Percentiles rank a stretch among this genome's conserved stretches.
Conservation (phyloP, 23 tunicate genomes). For the Trididemnum clinides region DNA sequence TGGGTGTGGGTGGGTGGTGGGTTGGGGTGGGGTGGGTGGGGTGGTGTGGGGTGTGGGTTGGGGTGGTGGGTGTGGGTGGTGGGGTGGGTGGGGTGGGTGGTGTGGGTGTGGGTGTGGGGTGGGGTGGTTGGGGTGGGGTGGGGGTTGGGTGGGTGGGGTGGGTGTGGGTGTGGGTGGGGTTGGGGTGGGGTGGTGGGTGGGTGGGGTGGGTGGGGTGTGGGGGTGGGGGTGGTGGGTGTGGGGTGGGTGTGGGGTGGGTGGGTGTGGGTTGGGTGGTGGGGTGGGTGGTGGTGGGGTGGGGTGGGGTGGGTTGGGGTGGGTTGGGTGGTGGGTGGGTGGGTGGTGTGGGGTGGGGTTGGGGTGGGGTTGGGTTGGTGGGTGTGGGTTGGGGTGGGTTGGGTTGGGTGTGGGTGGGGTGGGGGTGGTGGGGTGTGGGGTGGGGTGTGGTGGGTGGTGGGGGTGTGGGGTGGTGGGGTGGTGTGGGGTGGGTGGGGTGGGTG, state of each 20-base stretch:
- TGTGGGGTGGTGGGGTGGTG: slow-evolving; percentile 39
- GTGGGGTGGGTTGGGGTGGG: slow-evolving; percentile 6
- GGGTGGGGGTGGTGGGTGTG: background rate
- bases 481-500: slow-evolving; percentile 53
- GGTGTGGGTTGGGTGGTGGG: background rate
- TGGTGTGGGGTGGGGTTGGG: slow-evolving; percentile 41
- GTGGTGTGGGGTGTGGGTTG: slow-evolving; percentile 21
- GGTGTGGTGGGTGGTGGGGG: slow-evolving; percentile 34
- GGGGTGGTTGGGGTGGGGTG: background rate
- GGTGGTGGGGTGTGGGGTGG: slow-evolving; percentile 31
- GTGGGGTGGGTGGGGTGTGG: background rate
- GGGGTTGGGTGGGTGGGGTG: too few relatives aligned
- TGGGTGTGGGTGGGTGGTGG: background rate
- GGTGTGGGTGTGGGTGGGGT: slow-evolving; percentile 7
- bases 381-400: slow-evolving; percentile 19
- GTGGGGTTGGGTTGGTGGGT: slow-evolving; percentile 34
- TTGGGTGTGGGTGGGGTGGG: slow-evolving; percentile 27
- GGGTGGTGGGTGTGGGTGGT: background rate
- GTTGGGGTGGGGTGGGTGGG: slow-evolving; percentile 9
- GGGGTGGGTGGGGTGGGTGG: background rate
- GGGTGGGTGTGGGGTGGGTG: background rate
- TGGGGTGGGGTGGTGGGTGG: slow-evolving; percentile 1
- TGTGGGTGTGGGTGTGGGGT: background rate
- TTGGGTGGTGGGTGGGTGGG: slow-evolving; percentile 49
- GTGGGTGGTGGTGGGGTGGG: slow-evolving; percentile 21